Percentiles rank a stretch among this genome's conserved stretches.
Conservation (phyloP, 2,888 invertebrate species). For the Seira sanloemensis region DNA sequence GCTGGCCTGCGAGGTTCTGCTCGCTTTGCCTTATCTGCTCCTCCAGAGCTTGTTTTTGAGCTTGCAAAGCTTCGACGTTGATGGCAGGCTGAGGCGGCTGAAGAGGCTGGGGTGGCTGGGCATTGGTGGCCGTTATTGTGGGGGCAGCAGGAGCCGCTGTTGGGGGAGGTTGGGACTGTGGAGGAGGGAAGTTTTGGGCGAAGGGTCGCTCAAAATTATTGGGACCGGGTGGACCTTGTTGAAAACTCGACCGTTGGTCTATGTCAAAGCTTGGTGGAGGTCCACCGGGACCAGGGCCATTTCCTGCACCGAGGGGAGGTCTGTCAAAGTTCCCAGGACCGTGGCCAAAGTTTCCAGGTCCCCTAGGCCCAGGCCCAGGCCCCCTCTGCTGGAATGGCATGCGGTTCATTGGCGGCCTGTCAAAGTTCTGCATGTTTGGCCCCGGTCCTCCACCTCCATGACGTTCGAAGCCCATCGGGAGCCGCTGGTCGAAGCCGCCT, state of each 20-base stretch:
- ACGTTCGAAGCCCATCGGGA: constrained; percentile 41
- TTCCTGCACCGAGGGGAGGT: constrained; percentile 19
- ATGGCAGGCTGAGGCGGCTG: constrained; percentile 45
- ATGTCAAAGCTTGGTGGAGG: constrained; percentile 45
- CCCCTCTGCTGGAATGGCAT: constrained; percentile 57
- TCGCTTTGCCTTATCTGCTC: constrained; percentile 97
- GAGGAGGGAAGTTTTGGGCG: constrained; percentile 35
- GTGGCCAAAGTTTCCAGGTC: constrained; percentile 37
- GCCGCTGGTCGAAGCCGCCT: constrained; percentile 38
- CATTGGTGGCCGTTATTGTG: constrained; percentile 68
- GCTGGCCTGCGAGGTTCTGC: constrained; percentile 95
- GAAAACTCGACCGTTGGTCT: constrained; percentile 53
- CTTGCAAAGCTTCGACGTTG: constrained; percentile 77
- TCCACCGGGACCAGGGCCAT: constrained; percentile 27
- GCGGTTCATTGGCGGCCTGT: constrained; percentile 63
- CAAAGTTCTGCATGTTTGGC: constrained; percentile 64
- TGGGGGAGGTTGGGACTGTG: constrained; percentile 75
- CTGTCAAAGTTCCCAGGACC: constrained; percentile 37
- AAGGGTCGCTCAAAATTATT: constrained; percentile 38
- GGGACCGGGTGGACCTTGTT: constrained; percentile 33
- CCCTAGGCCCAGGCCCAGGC: constrained; percentile 34
- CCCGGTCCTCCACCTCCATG: constrained; percentile 42
- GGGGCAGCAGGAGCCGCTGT: constrained; percentile 76
- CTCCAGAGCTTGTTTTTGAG: constrained; percentile 88
- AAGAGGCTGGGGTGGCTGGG: constrained; percentile 61